A percentile compares a stretch with the other conserved stretches of the same genome.
Evolutionary conservation across 35 echinoderm and acorn worm genomes (phyloP).

Genomic region (Apostichopus parvimensis): DNA sequence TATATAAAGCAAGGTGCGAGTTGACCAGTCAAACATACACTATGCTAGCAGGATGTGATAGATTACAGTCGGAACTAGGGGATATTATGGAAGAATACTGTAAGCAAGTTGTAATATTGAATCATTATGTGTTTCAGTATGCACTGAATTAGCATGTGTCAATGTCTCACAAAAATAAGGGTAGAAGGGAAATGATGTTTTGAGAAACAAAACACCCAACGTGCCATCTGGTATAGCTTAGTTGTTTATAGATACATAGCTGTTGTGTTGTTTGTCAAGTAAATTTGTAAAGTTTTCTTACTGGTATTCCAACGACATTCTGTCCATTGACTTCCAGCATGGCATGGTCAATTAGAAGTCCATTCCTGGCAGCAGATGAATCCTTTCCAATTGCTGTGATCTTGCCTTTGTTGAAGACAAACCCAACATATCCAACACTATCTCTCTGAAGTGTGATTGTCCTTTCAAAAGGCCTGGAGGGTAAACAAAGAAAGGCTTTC

Average conservation of each 20-base stretch:
- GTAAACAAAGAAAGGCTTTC: not conserved
- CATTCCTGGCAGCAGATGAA: slow-evolving; percentile 96
- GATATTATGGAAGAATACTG: too few species aligned
- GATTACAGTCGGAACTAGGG: too few species aligned
- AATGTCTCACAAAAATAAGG: not conserved
- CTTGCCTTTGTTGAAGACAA: slow-evolving; percentile 92
- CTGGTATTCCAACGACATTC: slow-evolving; percentile 92
- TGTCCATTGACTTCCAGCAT: slow-evolving; percentile 96
- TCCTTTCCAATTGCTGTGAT: slow-evolving; percentile 93
- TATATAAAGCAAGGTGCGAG: too few species aligned
- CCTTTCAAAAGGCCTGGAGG: slow-evolving; percentile 88
- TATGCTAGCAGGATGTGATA: too few species aligned
- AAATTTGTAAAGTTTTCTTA: slow-evolving; percentile 1
- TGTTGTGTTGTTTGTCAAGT: not conserved
- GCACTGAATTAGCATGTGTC: not conserved
- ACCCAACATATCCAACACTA: slow-evolving; percentile 91
- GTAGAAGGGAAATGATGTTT: not conserved
- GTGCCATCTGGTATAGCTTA: too few species aligned
- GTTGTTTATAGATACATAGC: not conserved
- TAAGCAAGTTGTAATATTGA: not conserved
- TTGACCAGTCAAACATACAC: too few species aligned
- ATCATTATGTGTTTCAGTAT: too few species aligned
- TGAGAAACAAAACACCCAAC: too few species aligned
- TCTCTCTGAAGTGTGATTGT: slow-evolving; percentile 95
- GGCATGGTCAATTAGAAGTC: slow-evolving; percentile 95